A percentile compares a stretch with the other conserved stretches of the same genome.
These are phyloP conservation scores for Cephus pygmeus DNA, from an alignment of 2,888 invertebrate genomes.

Conservation along the genomic window DNA sequence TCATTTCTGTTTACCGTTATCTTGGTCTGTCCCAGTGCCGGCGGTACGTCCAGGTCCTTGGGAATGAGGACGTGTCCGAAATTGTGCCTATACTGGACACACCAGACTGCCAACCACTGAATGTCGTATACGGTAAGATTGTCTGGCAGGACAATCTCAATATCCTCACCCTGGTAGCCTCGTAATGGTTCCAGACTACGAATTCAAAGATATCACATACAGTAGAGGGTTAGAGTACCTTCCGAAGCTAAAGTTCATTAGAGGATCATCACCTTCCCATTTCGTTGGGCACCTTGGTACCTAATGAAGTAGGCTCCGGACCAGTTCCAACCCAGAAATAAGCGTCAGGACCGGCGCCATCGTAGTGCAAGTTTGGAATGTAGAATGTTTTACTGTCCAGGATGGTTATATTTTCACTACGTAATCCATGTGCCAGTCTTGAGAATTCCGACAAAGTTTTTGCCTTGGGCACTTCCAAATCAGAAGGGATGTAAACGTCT, in stretches of 20 bases:
- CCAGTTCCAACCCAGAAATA: conserved; percentile 97
- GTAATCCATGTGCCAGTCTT: conserved; percentile 86
- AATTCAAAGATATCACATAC: conserved; percentile 12
- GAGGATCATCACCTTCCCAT: conserved; percentile 73
- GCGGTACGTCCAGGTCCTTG: conserved; percentile 89
- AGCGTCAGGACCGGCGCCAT: conserved; percentile 91
- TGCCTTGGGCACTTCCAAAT: conserved; percentile 83
- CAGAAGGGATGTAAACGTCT: conserved; percentile 82
- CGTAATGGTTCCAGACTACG: conserved; percentile 78
- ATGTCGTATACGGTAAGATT: conserved; percentile 89
- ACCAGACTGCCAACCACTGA: conserved; percentile 93
- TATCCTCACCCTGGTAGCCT: conserved; percentile 91
- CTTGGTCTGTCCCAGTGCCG: conserved; percentile 89
- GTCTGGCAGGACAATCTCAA: conserved; percentile 88
- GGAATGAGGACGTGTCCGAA: conserved; percentile 92
- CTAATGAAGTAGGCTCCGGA: conserved; percentile 81
- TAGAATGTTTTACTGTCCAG: conserved; percentile 92
- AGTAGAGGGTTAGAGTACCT: not conserved
- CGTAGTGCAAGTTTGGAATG: conserved; percentile 92
- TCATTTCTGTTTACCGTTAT: conserved; percentile 78
- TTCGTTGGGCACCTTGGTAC: conserved; percentile 91
- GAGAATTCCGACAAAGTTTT: conserved; percentile 87
- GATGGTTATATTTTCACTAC: conserved; percentile 91
- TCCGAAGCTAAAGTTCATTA: not conserved
- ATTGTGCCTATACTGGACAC: conserved; percentile 89